phyloP scores from a whole-genome alignment of 2,113 vertebrate species.

The Sinocyclocheilus rhinocerous region DNA sequence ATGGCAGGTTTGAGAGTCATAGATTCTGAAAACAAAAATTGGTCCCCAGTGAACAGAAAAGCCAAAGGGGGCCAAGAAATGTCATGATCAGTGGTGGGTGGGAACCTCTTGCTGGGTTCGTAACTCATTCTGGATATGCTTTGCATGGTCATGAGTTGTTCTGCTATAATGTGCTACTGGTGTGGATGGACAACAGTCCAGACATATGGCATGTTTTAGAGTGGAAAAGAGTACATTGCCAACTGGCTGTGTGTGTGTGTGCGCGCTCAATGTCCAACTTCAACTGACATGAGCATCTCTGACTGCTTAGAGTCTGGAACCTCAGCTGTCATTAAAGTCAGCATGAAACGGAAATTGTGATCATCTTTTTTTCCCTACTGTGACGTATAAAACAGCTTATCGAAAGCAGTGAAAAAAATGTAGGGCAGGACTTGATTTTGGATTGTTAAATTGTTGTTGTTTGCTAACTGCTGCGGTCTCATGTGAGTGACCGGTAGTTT shows the following conservation, averaged over 20 bases:
- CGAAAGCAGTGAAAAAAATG: not conserved
- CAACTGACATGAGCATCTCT: not conserved
- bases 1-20: conserved; percentile 9
- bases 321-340: conserved; percentile 15
- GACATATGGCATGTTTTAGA: conserved; percentile 36
- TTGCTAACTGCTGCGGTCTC: not conserved
- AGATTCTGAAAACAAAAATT: conserved; percentile 40
- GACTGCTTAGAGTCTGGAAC: conserved; percentile 29
- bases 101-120: conserved; percentile 23
- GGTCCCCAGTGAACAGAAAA: conserved; percentile 23
- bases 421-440: not conserved
- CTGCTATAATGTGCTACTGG: conserved; percentile 43
- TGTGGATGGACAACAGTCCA: conserved; percentile 30
- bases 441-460: not conserved
- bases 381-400: not conserved
- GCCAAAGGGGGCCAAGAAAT: conserved; percentile 19
- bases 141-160: conserved; percentile 21
- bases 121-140: conserved; percentile 39
- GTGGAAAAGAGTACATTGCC: not conserved
- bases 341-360: not conserved
- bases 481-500: not conserved
- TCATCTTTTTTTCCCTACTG: not conserved
- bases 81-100: conserved; percentile 50
- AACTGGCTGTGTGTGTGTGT: not conserved
- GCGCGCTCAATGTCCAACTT: not conserved